Conservation (phyloP, 2,797 vertebrate genomes). For the Dermochelys coriacea region DNA sequence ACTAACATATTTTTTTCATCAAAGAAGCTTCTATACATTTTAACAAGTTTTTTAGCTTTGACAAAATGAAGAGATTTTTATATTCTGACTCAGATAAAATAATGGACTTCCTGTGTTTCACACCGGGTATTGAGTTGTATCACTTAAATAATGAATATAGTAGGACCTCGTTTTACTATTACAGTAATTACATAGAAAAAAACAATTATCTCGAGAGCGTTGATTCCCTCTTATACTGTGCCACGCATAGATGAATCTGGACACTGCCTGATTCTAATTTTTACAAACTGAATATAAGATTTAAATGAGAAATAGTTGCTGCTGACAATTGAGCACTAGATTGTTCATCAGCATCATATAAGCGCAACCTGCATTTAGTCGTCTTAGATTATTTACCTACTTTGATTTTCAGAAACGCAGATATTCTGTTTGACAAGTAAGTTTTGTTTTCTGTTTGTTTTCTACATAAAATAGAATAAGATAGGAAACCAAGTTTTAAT, state of each 20-base stretch:
- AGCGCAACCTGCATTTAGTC: no score
- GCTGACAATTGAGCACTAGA: not conserved
- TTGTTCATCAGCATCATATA: not conserved
- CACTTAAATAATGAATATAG: not conserved
- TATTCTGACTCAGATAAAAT: not conserved
- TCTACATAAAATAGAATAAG: not conserved
- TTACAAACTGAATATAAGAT: not conserved
- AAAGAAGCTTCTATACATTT: not conserved
- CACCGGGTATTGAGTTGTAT: not conserved
- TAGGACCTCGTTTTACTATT: not conserved
- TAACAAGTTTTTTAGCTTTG: not conserved
- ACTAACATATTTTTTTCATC: not conserved
- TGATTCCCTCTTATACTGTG: not conserved
- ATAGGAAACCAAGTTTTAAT: not conserved
- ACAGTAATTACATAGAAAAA: not conserved
- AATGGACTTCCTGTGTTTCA: not conserved
- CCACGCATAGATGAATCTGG: not conserved
- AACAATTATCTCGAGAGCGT: not conserved
- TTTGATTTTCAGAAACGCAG: no score
- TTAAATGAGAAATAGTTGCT: not conserved
- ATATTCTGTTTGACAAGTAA: not conserved
- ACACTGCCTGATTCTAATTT: not conserved
- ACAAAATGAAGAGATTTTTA: not conserved
- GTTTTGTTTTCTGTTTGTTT: not conserved
- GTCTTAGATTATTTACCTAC: no score